Evolutionary conservation across 2,113 vertebrate species (phyloP).

Genomic region (Crotalus viridis): DNA sequence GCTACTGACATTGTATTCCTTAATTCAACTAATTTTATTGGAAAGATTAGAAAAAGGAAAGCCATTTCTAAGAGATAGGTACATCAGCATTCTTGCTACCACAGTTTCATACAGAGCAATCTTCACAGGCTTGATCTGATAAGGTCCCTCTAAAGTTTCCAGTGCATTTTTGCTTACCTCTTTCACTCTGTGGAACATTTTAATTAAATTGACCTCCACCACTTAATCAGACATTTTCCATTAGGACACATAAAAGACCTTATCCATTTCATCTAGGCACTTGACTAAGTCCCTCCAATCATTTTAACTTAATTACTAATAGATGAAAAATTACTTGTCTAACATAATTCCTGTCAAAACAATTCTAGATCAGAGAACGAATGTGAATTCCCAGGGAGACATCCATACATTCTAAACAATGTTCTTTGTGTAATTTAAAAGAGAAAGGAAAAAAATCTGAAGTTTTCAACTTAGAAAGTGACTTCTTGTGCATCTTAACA

Average conservation of each 20-base stretch:
- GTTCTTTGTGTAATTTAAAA: conserved; percentile 4
- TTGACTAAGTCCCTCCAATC: conserved; percentile 30
- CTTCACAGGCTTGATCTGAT: conserved; percentile 8
- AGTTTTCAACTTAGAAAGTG: not conserved
- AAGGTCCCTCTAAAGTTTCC: not conserved
- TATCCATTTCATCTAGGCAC: conserved; percentile 42
- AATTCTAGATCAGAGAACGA: conserved; percentile 21
- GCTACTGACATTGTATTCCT: not conserved
- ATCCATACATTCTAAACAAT: not conserved
- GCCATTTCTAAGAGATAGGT: not conserved
- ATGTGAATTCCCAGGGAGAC: conserved; percentile 18
- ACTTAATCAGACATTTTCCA: conserved; percentile 27
- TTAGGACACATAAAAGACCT: conserved; percentile 35
- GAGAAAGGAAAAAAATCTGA: not conserved
- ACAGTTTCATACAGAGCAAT: conserved; percentile 1
- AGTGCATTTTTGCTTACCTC: conserved; percentile 12
- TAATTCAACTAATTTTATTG: conserved; percentile 1
- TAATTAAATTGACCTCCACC: conserved; percentile 37
- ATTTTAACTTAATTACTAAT: conserved; percentile 32
- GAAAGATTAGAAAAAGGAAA: not conserved
- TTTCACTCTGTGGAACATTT: not conserved
- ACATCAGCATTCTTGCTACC: not conserved
- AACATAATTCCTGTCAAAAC: conserved; percentile 40
- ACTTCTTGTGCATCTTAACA: not conserved
- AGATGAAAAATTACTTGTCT: conserved; percentile 39